These are phyloP conservation scores for Nebria ingens DNA, from an alignment of 1,140 invertebrate genomes.

Conservation along the genomic window DNA sequence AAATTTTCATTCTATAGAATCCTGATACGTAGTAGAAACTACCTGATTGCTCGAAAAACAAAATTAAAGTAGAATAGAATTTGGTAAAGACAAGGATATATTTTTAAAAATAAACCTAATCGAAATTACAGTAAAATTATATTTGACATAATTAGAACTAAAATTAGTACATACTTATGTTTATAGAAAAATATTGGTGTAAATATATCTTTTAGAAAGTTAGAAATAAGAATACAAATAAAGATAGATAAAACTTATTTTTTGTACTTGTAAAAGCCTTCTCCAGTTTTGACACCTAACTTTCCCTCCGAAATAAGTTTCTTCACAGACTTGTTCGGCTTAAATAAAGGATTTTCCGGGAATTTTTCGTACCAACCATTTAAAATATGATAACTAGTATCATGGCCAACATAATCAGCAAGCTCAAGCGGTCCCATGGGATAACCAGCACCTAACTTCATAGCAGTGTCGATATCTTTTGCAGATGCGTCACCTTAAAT, in stretches of 20 bases:
- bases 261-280: conserved; percentile 79
- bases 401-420: conserved; percentile 69
- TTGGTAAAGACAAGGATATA: no score
- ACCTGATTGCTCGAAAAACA: no score
- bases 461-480: conserved; percentile 71
- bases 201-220: no score
- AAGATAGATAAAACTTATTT: conserved; percentile 19
- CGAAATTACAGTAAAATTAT: no score
- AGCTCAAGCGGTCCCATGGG: conserved; percentile 81
- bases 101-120: no score
- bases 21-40: no score
- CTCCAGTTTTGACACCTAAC: conserved; percentile 71
- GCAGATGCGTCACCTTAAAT: conserved; percentile 53
- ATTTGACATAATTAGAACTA: no score
- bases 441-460: conserved; percentile 77
- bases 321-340: conserved; percentile 51
- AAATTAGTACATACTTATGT: not conserved
- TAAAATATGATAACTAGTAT: conserved; percentile 52
- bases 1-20: no score
- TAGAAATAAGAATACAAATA: no score
- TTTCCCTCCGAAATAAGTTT: conserved; percentile 72
- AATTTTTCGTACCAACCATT: conserved; percentile 68
- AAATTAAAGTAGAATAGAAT: no score
- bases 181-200: not conserved
- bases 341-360: conserved; percentile 66